These are phyloP conservation scores for Lophius piscatorius DNA, from an alignment of 2,113 vertebrate species.

Conservation along the genomic window DNA sequence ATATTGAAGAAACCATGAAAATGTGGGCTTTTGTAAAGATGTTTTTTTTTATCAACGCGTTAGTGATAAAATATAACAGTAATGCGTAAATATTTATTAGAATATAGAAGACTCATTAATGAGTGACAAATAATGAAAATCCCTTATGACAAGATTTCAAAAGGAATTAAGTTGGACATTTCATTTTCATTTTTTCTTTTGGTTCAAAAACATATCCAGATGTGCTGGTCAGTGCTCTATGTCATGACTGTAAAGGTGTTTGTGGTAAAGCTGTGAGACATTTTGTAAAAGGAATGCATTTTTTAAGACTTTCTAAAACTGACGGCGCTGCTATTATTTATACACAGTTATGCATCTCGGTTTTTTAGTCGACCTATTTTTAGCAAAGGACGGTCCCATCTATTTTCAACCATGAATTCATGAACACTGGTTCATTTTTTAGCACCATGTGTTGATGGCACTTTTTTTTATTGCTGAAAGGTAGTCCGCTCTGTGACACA, in stretches of 20 bases:
- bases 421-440: conserved; percentile 80
- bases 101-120: conserved; percentile 16
- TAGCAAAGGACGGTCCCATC: too few species aligned
- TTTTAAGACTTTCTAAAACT: conserved; percentile 10
- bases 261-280: conserved; percentile 30
- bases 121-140: conserved; percentile 17
- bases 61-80: conserved; percentile 12
- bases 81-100: conserved; percentile 33
- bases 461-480: too few species aligned
- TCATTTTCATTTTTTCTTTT: neutral
- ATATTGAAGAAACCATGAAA: conserved; percentile 42
- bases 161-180: conserved; percentile 5
- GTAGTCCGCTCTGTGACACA: too few species aligned
- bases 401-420: conserved; percentile 75
- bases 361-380: too few species aligned
- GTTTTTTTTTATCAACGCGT: conserved; percentile 52
- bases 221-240: conserved; percentile 2
- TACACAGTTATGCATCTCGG: too few species aligned
- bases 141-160: conserved; percentile 63
- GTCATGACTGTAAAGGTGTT: conserved; percentile 23
- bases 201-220: neutral
- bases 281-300: conserved; percentile 17
- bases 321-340: neutral
- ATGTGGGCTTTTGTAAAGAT: conserved; percentile 55
- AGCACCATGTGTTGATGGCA: too few species aligned